phyloP scores from a whole-genome alignment of 1,140 invertebrate genomes.

The Zaprionus vittiger region DNA sequence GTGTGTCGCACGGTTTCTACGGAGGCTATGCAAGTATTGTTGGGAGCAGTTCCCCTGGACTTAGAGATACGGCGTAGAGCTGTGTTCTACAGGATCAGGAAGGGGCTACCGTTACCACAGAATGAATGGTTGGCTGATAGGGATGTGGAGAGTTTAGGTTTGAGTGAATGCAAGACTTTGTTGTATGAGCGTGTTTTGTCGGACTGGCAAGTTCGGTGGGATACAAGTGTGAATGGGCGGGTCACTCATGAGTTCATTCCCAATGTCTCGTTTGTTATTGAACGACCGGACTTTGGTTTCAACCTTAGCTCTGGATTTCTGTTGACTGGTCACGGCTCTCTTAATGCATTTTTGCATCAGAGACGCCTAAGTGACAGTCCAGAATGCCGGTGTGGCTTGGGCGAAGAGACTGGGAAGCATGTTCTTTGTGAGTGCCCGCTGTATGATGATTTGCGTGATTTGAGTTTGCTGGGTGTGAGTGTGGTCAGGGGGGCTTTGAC shows the following conservation, averaged over 20 bases:
- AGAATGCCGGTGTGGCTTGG: slow-evolving; percentile 16
- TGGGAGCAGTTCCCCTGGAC: slow-evolving; percentile 13
- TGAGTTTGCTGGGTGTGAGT: neutral
- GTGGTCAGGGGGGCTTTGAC: slow-evolving; percentile 4
- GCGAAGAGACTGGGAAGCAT: slow-evolving; percentile 18
- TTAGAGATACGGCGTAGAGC: slow-evolving; percentile 17
- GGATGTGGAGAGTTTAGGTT: slow-evolving; percentile 19
- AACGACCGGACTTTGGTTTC: slow-evolving; percentile 26
- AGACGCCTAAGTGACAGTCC: neutral
- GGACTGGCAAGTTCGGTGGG: slow-evolving; percentile 14
- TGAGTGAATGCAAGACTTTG: neutral
- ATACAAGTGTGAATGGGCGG: slow-evolving; percentile 5
- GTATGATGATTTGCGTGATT: slow-evolving; percentile 10
- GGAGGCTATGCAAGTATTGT: slow-evolving; percentile 25
- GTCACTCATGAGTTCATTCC: neutral
- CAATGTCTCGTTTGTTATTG: neutral
- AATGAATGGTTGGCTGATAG: slow-evolving; percentile 13
- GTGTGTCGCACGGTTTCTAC: slow-evolving; percentile 25
- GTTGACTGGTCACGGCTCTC: slow-evolving; percentile 26
- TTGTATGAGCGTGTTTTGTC: slow-evolving; percentile 16
- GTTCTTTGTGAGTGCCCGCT: slow-evolving; percentile 34
- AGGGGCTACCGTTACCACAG: neutral
- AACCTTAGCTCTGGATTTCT: slow-evolving; percentile 25
- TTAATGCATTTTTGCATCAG: slow-evolving; percentile 9
- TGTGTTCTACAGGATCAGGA: neutral